These are phyloP conservation scores for Epinotia ramella DNA, from an alignment of 2,888 invertebrate species.

Conservation along the genomic window DNA sequence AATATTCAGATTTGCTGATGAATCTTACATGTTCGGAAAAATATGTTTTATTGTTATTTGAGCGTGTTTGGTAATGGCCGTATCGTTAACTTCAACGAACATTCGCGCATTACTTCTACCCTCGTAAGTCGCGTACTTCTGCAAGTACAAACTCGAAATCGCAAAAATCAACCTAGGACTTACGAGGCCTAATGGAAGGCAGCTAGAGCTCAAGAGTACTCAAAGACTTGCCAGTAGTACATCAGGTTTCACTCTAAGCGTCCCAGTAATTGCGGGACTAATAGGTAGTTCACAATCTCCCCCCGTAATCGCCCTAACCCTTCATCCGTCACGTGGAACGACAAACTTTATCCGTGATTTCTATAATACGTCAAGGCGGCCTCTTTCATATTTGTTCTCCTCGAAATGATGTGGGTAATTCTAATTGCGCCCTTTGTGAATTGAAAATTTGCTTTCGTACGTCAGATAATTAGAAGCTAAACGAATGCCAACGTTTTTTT, in stretches of 20 bases:
- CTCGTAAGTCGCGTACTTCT: too few relatives aligned
- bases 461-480: neutral
- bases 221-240: neutral
- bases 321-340: constrained; percentile 33
- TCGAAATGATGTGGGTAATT: constrained; percentile 34
- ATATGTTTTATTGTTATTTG: neutral
- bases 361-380: constrained; percentile 27
- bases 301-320: constrained; percentile 33
- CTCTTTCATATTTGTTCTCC: constrained; percentile 37
- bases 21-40: neutral
- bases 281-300: constrained; percentile 42
- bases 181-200: neutral
- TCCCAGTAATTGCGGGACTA: constrained; percentile 30
- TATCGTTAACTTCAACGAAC: neutral
- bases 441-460: constrained; percentile 17
- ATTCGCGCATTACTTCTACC: neutral
- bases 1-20: too few relatives aligned
- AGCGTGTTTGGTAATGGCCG: neutral
- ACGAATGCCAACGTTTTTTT: neutral
- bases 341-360: constrained; percentile 33
- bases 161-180: too few relatives aligned
- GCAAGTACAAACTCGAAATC: too few relatives aligned
- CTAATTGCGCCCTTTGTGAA: constrained; percentile 38
- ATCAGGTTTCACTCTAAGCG: constrained; percentile 13
- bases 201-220: neutral